These are phyloP conservation scores for Tethya wilhelma DNA, from an alignment of 37 sponge, comb jelly and placozoan genomes.

Conservation along the genomic window DNA sequence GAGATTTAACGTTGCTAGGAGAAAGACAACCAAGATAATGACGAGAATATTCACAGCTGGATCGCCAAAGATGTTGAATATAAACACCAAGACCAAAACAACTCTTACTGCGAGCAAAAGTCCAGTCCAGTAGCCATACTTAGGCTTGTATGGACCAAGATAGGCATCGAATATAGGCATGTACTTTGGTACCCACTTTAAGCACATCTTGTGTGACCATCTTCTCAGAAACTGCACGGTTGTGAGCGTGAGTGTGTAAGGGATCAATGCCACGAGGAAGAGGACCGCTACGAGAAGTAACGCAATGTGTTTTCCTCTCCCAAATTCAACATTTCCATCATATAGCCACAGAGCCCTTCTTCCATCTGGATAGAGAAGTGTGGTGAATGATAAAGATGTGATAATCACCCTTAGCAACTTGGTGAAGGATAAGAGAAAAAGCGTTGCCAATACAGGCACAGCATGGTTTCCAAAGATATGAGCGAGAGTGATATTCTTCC, in stretches of 20 bases:
- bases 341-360: neutral
- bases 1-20: neutral
- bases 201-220: neutral
- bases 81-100: neutral
- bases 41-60: neutral
- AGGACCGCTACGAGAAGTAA: neutral
- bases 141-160: neutral
- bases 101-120: neutral
- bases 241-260: neutral
- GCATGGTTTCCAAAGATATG: neutral
- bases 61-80: neutral
- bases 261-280: neutral
- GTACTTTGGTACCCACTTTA: neutral
- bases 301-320: neutral
- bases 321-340: neutral
- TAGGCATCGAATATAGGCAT: neutral
- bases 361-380: neutral
- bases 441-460: conserved; percentile 1
- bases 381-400: neutral
- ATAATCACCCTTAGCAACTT: neutral
- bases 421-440: neutral
- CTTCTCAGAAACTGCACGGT: neutral
- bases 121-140: neutral
- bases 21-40: neutral
- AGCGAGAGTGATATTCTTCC: neutral